phyloP scores from a whole-genome alignment of 2,113 vertebrate species.

The Pituophis catenifer region DNA sequence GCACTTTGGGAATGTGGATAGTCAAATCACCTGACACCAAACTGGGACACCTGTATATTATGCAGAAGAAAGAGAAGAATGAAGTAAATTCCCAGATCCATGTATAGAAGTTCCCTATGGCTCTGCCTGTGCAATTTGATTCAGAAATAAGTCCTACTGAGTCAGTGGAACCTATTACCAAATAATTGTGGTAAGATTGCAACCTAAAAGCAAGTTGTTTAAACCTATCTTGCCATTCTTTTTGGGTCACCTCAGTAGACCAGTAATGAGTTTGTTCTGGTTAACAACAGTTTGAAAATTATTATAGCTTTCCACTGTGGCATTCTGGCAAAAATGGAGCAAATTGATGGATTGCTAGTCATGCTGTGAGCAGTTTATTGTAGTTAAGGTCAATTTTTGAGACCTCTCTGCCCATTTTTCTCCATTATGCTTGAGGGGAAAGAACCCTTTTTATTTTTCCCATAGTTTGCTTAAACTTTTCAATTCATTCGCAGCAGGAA shows the following conservation, averaged over 20 bases:
- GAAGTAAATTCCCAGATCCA: not conserved
- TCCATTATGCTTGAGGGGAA: slow-evolving; percentile 7
- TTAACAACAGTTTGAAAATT: not conserved
- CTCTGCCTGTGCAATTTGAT: not conserved
- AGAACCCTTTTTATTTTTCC: slow-evolving; percentile 35
- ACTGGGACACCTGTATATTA: not conserved
- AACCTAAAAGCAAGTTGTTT: not conserved
- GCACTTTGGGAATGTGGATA: not conserved
- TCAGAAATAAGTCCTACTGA: not conserved
- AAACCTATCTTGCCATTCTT: not conserved
- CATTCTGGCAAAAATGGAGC: slow-evolving; percentile 16
- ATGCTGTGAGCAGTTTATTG: slow-evolving; percentile 13
- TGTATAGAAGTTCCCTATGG: not conserved
- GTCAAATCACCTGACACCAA: not conserved
- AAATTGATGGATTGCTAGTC: slow-evolving; percentile 26
- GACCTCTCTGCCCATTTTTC: slow-evolving; percentile 19
- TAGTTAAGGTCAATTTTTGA: slow-evolving; percentile 40
- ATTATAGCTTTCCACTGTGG: slow-evolving; percentile 8
- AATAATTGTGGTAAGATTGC: not conserved
- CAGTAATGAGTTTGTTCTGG: not conserved
- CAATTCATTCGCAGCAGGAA: not conserved
- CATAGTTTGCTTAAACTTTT: slow-evolving; percentile 35
- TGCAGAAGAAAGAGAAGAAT: not conserved
- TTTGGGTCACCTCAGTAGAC: not conserved
- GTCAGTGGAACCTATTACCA: not conserved